Evolutionary conservation across 1,140 invertebrate genomes (phyloP), one percentile per base, ranked within the genome.

Genomic region (Cherax quadricarinatus): DNA sequence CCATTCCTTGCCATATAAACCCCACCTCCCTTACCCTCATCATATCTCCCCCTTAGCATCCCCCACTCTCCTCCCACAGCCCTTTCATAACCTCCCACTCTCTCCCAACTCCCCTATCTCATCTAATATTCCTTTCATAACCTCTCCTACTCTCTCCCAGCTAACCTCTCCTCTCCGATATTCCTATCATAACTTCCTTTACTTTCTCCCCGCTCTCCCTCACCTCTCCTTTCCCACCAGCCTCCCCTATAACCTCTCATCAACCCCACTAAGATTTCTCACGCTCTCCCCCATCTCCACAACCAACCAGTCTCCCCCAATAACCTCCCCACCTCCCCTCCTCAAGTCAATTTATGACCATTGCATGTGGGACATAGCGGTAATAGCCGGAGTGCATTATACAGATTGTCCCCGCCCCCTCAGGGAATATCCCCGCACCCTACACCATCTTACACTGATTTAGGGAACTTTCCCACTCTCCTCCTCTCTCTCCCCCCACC

Each of bases 381-480:
- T 62, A 84, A 84, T 84, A 49, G 82, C 30, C 82, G 24, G 18
- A 24, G 82, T 84, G 24, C 57, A 62, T 84, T 82, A 62, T 30
- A 84, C 4, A 84, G 82, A 84, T 84, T 84, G 82, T 84, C 82
- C 53, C 53, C 21, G 51, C 18, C 53, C 82, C 57, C 24, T 24
- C 5, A 49, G 82, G 57, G 53, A 84, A 14, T 10, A 30, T 21
- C n/a, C n/a, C 70, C 70, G 9, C 21, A 24, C 21, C 70, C 70
- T 75, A 75, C 24, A 75, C 21, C n/a, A 75, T 75, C 70, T 75
- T 75, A 6, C 70, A n/a, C 70, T 75, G 70, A 75, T 75, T 75
- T 75, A 75, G 6, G 12, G 53, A 57, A 14, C 12, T 57, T 57
- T 14, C 12, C 53, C 53, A 7, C 6, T 75, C 70, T 21, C 21